Conservation (phyloP, 2,888 invertebrate genomes). For the Ceramica pisi region DNA sequence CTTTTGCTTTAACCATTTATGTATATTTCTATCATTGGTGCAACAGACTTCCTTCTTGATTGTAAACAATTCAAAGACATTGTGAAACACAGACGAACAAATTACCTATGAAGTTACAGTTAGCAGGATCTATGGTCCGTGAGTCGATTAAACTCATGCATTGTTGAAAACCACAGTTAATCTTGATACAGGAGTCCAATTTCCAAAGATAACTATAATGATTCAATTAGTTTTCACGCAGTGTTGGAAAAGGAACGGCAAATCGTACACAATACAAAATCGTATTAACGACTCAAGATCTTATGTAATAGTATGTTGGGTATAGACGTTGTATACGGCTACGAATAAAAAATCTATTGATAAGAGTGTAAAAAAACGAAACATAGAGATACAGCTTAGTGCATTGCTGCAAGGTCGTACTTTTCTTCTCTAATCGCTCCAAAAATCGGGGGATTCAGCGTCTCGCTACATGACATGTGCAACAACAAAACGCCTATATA, state of each 20-base stretch:
- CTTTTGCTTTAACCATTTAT: neutral
- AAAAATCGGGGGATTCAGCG: too few species aligned
- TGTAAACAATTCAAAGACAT: conserved; percentile 22
- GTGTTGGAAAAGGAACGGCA: neutral
- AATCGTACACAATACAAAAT: neutral
- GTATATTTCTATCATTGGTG: neutral
- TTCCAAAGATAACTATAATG: neutral
- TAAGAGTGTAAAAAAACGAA: too few species aligned
- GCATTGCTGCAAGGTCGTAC: too few species aligned
- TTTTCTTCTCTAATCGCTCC: too few species aligned
- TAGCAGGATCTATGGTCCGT: conserved; percentile 38
- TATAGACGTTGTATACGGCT: neutral
- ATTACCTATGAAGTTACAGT: neutral
- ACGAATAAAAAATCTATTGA: too few species aligned
- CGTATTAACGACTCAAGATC: neutral
- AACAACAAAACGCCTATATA: too few species aligned
- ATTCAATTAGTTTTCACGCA: neutral
- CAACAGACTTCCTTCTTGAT: conserved; percentile 21
- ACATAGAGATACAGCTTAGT: too few species aligned
- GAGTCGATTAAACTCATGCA: conserved; percentile 26
- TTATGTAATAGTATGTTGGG: neutral
- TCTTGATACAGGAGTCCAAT: conserved; percentile 9
- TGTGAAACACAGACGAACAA: conserved; percentile 12
- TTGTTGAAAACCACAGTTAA: conserved; percentile 29
- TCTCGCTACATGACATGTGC: too few species aligned